phyloP scores from a whole-genome alignment of 2,113 vertebrate species.

The Solenodon paradoxus region DNA sequence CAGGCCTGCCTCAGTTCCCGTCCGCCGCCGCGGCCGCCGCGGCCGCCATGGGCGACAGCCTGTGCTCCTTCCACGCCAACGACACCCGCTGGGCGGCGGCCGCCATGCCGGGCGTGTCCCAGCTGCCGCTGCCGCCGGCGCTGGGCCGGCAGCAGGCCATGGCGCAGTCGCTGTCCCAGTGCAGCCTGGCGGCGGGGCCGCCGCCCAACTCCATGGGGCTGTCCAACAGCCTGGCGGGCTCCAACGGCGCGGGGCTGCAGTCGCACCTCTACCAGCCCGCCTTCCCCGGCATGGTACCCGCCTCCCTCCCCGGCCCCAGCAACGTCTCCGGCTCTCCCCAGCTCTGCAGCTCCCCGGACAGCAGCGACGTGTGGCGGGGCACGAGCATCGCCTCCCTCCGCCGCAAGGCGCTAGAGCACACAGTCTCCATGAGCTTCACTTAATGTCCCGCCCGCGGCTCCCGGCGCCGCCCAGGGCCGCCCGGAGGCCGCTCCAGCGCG shows the following conservation, averaged over 20 bases:
- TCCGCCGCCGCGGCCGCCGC: slow-evolving; percentile 90
- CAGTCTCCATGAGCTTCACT: slow-evolving; percentile 99
- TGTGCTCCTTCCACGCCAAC: slow-evolving; percentile 98
- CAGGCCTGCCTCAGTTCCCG: slow-evolving; percentile 93
- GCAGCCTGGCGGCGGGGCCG: slow-evolving; percentile 92
- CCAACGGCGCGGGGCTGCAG: slow-evolving; percentile 95
- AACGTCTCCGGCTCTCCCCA: slow-evolving; percentile 96
- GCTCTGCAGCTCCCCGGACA: slow-evolving; percentile 97
- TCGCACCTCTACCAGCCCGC: slow-evolving; percentile 97
- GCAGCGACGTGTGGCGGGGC: slow-evolving; percentile 98
- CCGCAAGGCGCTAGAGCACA: slow-evolving; percentile 99
- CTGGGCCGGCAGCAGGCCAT: slow-evolving; percentile 93
- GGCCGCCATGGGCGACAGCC: slow-evolving; percentile 95
- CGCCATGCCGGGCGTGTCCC: slow-evolving; percentile 94
- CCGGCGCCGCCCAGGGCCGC: not conserved
- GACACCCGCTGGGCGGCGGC: slow-evolving; percentile 96
- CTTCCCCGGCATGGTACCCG: slow-evolving; percentile 96
- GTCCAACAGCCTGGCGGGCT: slow-evolving; percentile 93
- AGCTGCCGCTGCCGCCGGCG: slow-evolving; percentile 93
- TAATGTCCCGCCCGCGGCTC: slow-evolving; percentile 81
- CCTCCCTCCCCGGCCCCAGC: slow-evolving; percentile 93
- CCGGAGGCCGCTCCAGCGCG: not conserved
- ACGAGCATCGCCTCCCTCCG: slow-evolving; percentile 98
- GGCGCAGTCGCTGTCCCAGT: slow-evolving; percentile 97
- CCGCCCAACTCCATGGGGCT: slow-evolving; percentile 96